Base-by-base conservation (phyloP, 1,140 invertebrate species). In the Brachionus paranguensis region DNA sequence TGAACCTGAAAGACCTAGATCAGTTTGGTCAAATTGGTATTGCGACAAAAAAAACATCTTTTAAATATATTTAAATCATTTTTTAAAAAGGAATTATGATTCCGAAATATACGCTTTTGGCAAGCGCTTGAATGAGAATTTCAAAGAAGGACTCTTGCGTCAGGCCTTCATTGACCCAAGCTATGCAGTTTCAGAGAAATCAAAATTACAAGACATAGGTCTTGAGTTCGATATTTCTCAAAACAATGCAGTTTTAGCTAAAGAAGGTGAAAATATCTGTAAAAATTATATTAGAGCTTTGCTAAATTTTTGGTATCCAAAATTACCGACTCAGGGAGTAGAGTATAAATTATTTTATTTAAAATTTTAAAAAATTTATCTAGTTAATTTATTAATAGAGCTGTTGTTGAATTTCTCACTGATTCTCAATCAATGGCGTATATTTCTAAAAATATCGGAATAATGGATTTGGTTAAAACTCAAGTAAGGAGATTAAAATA, bases 41-140 rank as follows among this genome's bases (percentile, higher is more conserved):
- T 37, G 33, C 33, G 5, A 83, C 24, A 17, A 50, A 24, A 20
- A 17, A 43, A 37, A 12, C 20, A 29, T 24, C 2, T 41, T 27
- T 79, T 12, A 20, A 47, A 72, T 10, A 27, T 17, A n/a, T 70
- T 78, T 10, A 8, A 17, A 33, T 37, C 83, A 41, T 37, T 55
- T 78, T 83, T 47, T 47, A 84, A n/a, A 76, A 84, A 91, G 91
- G 95, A 97, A 97, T 88, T 93, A 95, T 88, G 91, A 93, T 85
- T 92, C 94, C 0, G 96, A 98, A 90, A 84, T 97, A 17, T 96
- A 91, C 91, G 94, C 95, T 4, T 97, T 97, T 91, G 93, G 93
- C 33, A 92, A 93, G 86, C 90, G 96, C 55, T 89, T 97, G 11
- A 92, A 93, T n/a, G 96, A 97, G 91, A 91, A 93, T 8, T 95